Evolutionary conservation across 2,888 invertebrate species (phyloP).

Genomic region (Noctua comes): DNA sequence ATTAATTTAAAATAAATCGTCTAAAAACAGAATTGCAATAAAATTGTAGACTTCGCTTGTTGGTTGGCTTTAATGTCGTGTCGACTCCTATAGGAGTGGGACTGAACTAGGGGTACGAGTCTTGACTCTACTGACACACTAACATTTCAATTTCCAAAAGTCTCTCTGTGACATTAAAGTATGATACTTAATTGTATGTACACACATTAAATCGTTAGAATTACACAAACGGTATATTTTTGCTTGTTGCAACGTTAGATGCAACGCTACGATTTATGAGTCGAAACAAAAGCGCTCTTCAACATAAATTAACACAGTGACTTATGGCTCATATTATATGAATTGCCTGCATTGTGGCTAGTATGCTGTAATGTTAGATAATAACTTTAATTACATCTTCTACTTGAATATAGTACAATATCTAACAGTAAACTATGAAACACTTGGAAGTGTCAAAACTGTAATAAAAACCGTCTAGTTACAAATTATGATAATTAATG

Average conservation of each 20-base stretch:
- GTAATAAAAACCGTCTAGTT: conserved; percentile 1
- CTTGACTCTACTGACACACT: conserved; percentile 58
- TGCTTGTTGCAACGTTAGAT: conserved; percentile 38
- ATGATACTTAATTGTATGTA: conserved; percentile 53
- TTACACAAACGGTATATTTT: conserved; percentile 62
- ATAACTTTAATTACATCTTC: conserved; percentile 38
- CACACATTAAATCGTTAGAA: conserved; percentile 45
- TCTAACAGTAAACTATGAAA: conserved; percentile 10
- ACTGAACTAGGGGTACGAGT: conserved; percentile 18
- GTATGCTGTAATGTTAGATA: conserved; percentile 47
- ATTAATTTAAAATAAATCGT: conserved; percentile 20
- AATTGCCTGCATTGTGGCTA: conserved; percentile 33
- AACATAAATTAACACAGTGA: conserved; percentile 59
- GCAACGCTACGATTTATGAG: conserved; percentile 60
- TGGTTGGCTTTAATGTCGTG: conserved; percentile 37
- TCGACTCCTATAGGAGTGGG: conserved; percentile 20
- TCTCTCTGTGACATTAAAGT: conserved; percentile 62
- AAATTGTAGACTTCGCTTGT: conserved; percentile 16
- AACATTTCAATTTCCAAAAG: conserved; percentile 63
- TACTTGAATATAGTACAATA: conserved; percentile 16
- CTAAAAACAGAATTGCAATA: conserved; percentile 19
- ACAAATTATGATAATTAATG: conserved; percentile 9
- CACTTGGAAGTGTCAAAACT: background rate
- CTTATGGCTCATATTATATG: conserved; percentile 52
- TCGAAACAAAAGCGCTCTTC: conserved; percentile 59